phyloP scores from a whole-genome alignment of 2,113 vertebrate genomes.

The Urocynchramus pylzowi region DNA sequence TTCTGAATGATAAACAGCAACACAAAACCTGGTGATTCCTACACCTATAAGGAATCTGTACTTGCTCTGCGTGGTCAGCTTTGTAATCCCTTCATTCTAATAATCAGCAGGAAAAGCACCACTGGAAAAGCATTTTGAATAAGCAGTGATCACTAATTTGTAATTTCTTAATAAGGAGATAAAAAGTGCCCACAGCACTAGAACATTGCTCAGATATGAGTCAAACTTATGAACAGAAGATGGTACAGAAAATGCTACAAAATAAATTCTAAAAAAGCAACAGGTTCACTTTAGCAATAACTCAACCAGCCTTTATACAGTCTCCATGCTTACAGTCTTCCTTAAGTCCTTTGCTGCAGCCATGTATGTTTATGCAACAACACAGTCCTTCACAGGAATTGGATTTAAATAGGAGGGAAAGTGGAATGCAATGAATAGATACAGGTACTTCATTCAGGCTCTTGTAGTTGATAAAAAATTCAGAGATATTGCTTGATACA shows the following conservation, averaged over 20 bases:
- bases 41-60: neutral
- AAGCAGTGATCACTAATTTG: neutral
- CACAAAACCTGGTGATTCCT: neutral
- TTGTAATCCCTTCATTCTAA: neutral
- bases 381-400: neutral
- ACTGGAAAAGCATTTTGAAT: neutral
- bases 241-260: neutral
- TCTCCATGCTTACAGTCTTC: neutral
- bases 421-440: neutral
- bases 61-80: neutral
- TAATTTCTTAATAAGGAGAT: neutral
- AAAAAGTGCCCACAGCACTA: neutral
- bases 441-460: neutral
- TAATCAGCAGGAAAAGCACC: neutral
- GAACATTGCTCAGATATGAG: neutral
- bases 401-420: neutral
- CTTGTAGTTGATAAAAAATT: conserved; percentile 2
- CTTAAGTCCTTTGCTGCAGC: neutral
- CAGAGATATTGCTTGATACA: neutral
- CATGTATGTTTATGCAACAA: neutral
- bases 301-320: neutral
- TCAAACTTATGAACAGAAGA: neutral
- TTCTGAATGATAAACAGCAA: neutral
- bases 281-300: neutral
- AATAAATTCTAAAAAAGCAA: neutral